Evolutionary conservation across 2,113 vertebrate genomes (phyloP).

Genomic region (Lepisosteus osseus): DNA sequence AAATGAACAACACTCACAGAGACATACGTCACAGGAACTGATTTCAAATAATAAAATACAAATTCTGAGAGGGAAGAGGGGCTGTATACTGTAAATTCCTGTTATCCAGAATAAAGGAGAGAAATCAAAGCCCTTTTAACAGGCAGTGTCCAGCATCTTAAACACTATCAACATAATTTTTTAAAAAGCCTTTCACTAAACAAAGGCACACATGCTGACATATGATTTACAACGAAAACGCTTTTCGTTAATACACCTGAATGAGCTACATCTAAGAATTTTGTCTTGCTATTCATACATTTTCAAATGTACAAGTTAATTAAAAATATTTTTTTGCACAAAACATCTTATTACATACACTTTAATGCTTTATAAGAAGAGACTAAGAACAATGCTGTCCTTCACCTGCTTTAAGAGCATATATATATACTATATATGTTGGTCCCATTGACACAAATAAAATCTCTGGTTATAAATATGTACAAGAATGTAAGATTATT

Average conservation of each 20-base stretch:
- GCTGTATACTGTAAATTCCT: too few species aligned
- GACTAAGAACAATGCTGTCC: background rate
- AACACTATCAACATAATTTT: background rate
- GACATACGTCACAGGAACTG: too few species aligned
- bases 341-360: background rate
- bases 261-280: background rate
- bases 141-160: conserved; percentile 6
- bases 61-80: too few species aligned
- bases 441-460: conserved; percentile 16
- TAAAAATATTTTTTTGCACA: background rate
- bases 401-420: conserved; percentile 7
- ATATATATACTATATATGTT: conserved; percentile 14
- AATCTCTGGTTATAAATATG: conserved; percentile 22
- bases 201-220: background rate
- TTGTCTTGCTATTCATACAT: background rate
- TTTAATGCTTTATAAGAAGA: conserved; percentile 1
- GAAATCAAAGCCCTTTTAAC: background rate
- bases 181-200: background rate
- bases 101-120: conserved; percentile 5
- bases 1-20: too few species aligned
- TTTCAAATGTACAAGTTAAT: conserved; percentile 16
- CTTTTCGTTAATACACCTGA: background rate
- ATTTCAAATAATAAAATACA: too few species aligned
- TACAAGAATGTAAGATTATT: conserved; percentile 19
- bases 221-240: background rate